Evolutionary conservation across 1,140 invertebrate genomes (phyloP), one percentile per base, ranked within the genome.

Genomic region (Drosophila sucinea): DNA sequence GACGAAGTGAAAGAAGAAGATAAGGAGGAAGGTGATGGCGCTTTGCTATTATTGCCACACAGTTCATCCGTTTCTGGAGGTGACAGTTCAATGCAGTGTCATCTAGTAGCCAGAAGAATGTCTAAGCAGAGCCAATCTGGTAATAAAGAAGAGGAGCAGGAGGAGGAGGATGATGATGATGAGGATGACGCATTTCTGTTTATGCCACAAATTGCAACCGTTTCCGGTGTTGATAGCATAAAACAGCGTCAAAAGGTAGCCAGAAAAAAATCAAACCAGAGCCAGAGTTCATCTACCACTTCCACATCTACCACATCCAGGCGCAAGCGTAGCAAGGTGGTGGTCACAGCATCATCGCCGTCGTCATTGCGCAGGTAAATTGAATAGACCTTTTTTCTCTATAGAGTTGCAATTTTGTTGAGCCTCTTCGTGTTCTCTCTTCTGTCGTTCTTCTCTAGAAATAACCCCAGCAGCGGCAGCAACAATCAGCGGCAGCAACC

Each of bases 311-410:
- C 66, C 61, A 90, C 57, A 56, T 65, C 70, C 57, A 72, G 79
- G 61, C 84, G 83, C 38, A 87, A 79, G 30, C 70, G 33, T 35
- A 35, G 76, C 58, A 87, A 78, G 67, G 41, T 72, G 47, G 54
- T 72, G 47, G 73, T 65, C 5, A 32, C 67, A 29, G 7, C 71
- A 27, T 44, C 33, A 38, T 38, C 38, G 1, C n/a, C 60, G 27
- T 30, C 68, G 27, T 40, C 60, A 10, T 60, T 61, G 54, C 84
- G 76, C 83, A 86, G 83, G 83, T 86, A 86, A 86, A 75, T 83
- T 63, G 27, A 6, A 60, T 58, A 40, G 63, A n/a, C 29, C 25
- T 23, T 8, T 17, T 32, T 25, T 27, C 44, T 47, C 44, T 27
- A 17, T 27, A 25, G 44, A 27, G 23, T 27, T 47, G 17, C 44